Base-by-base conservation (phyloP, 92 coral and sea anemone species). In the Desmophyllum pertusum region DNA sequence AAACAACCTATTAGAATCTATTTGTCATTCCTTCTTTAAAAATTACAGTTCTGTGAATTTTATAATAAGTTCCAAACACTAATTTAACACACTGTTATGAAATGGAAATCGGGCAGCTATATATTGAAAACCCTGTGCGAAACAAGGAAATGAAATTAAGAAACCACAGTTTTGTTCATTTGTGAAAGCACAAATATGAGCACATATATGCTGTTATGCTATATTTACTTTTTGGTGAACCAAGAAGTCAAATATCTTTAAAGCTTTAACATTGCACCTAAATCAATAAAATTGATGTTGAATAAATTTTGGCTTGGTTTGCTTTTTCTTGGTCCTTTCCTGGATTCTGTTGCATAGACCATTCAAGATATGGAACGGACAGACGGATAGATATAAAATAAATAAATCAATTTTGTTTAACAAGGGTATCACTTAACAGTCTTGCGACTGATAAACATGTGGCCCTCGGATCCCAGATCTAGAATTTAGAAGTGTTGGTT, bases 171-270 rank as follows among this genome's bases (percentile, higher is more conserved):
- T 72, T 72, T 72, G 61, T 72, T 7, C 59, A 72, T 72, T 72
- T 23, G 77, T 72, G 77, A 33, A 70, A 70, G 72, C 45, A 15
- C 48, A 68, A 68, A 37, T 68, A 68, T 68, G n/a, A 67, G 73
- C n/a, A 67, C 73, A 67, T 29, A 42, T 71, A 71, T 71, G 30
- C 73, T 67, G 45, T 69, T n/a, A n/a, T n/a, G 11, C 11, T 33
- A 10, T 73, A 10, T 46, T 73, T 73, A 73, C 78, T 73, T 46
- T 73, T 75, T 75, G 9, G 79, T 75, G 19, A 75, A 65, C 79
- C 79, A 75, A 27, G 79, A 75, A 52, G 79, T 75, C 79, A 75
- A 75, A 30, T 65, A 50, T 13, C 35, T 75, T 65, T 75, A 75
- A n/a, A n/a, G n/a, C n/a, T n/a, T n/a, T n/a, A n/a, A n/a, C n/a